Evolutionary conservation across 1,140 invertebrate genomes (phyloP), one percentile per base, ranked within the genome.

Genomic region (Drosophila nigrodunni): DNA sequence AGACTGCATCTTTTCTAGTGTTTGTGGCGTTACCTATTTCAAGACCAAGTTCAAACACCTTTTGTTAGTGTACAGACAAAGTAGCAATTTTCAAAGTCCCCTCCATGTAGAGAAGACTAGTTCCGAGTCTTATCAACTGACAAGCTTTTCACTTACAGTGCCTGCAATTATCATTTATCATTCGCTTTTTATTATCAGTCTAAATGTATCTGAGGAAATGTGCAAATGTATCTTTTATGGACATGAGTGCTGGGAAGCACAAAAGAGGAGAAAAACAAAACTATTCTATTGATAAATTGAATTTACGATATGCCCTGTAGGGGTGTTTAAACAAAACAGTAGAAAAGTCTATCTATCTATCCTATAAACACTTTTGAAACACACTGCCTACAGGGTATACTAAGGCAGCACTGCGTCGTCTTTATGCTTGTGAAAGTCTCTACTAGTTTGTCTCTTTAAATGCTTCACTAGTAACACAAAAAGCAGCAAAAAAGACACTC

Each of bases 81-180:
- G 50, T 5, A 34, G 34, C 30, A 15, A 15, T 15, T 15, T 15
- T 15, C 15, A 34, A 30, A 35, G 41, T 43, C 25, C n/a, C 3
- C 54, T 37, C 54, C 15, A 21, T 1, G 68, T 69, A 30, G 57
- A 54, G 8, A 30, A 61, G 21, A 37, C 37, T n/a, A 61, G 49
- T 47, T 69, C 39, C 65, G 49, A 47, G 35, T 18, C 67, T 78
- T 78, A 78, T 78, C 77, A 72, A 62, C 72, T 72, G 47, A 61
- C 57, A 78, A 78, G 76, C 68, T 74, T 50, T 57, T 57, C 54
- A 57, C 37, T 57, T 21, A 39, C 55, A 66, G 44, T 57, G 65
- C 41, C 57, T 49, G 57, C 71, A 69, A 69, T 69, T 67, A 58
- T 59, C 54, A 73, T 72, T 43, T 74, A 69, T 74, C 71, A 61